Percentiles rank a stretch among this genome's conserved stretches.
phyloP scores from a whole-genome alignment of 30 jellyfish, hydroid and myxozoan genomes.

The Clytia hemisphaerica region DNA sequence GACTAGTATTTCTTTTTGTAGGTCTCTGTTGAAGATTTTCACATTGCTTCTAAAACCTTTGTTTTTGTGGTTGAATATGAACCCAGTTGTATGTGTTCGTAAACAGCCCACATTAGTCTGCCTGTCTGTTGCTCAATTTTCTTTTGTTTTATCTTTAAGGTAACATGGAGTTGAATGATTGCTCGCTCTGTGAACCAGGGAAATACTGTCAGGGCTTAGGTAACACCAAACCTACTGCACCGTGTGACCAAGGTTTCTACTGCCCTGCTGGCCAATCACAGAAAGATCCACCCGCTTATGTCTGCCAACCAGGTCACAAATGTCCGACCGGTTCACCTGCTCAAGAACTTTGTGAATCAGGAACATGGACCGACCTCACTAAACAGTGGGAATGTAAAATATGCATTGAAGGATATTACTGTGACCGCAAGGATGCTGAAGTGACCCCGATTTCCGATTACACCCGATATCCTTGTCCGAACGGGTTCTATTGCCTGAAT shows the following conservation, averaged over 20 bases:
- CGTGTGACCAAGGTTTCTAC: slow-evolving; percentile 72
- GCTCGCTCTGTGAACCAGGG: slow-evolving; percentile 68
- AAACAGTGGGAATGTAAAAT: slow-evolving; percentile 49
- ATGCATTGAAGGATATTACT: slow-evolving; percentile 71
- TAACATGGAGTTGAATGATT: slow-evolving; percentile 38
- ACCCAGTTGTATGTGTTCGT: too few relatives aligned
- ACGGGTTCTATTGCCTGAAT: slow-evolving; percentile 88
- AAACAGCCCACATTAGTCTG: too few relatives aligned
- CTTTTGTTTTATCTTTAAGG: too few relatives aligned
- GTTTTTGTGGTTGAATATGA: too few relatives aligned
- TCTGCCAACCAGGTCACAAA: slow-evolving; percentile 59
- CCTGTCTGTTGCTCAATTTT: too few relatives aligned
- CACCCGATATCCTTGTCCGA: slow-evolving; percentile 66
- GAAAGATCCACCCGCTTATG: slow-evolving; percentile 33
- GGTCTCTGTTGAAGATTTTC: too few relatives aligned
- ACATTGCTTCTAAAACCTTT: too few relatives aligned
- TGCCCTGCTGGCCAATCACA: slow-evolving; percentile 86
- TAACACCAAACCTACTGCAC: slow-evolving; percentile 68
- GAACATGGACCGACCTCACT: slow-evolving; percentile 58
- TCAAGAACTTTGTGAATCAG: slow-evolving; percentile 75
- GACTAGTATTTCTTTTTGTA: too few relatives aligned
- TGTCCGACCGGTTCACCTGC: slow-evolving; percentile 76
- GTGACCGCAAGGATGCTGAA: slow-evolving; percentile 61
- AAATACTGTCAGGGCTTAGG: slow-evolving; percentile 73
- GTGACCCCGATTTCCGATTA: slow-evolving; percentile 46